These are phyloP conservation scores for Siderastrea radians DNA, from an alignment of 92 coral and sea anemone species.

Conservation along the genomic window DNA sequence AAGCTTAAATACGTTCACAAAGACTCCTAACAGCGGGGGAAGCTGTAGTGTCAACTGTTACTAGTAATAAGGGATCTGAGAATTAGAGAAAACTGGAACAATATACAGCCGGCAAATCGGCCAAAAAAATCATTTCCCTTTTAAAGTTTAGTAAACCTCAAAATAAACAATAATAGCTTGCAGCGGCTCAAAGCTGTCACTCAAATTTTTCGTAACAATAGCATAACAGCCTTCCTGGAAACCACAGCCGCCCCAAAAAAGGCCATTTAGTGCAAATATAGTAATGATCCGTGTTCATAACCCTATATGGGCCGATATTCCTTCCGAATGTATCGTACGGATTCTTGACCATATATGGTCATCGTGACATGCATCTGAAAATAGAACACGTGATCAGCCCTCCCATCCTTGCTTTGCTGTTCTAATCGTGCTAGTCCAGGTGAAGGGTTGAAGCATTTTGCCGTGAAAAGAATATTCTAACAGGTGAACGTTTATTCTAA, in stretches of 20 bases:
- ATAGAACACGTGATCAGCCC: not conserved
- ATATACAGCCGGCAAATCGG: no score
- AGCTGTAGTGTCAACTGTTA: no score
- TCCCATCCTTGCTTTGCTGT: not conserved
- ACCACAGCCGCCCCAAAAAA: not conserved
- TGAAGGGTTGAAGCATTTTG: no score
- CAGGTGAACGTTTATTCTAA: not conserved
- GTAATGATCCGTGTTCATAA: not conserved
- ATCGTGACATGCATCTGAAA: not conserved
- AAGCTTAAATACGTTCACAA: no score
- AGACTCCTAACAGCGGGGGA: no score
- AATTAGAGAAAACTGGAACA: no score
- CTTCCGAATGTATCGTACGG: not conserved
- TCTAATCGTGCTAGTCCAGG: not conserved
- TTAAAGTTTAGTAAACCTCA: no score
- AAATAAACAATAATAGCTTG: no score
- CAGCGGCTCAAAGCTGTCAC: no score
- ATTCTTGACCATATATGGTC: not conserved
- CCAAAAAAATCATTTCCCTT: no score
- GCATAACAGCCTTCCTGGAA: not conserved
- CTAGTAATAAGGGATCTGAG: no score
- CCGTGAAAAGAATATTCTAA: not conserved
- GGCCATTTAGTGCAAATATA: not conserved
- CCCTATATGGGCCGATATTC: not conserved
- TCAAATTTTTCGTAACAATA: no score